Base-by-base conservation (phyloP, 2,888 invertebrate genomes). In the Ormyrus labotus region DNA sequence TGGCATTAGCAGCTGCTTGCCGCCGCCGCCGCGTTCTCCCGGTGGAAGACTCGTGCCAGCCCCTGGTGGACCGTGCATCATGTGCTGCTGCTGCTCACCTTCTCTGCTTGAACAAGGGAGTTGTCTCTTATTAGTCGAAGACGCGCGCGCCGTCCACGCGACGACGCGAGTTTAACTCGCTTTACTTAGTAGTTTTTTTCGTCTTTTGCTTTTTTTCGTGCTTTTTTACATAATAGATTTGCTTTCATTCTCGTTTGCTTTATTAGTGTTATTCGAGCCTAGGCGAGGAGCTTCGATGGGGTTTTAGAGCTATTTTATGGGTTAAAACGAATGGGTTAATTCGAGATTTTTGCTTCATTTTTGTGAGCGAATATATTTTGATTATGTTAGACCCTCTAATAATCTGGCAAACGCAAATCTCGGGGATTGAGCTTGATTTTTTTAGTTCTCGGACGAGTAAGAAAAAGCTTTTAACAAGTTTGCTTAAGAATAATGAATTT, bases 61-160 rank as follows among this genome's bases (percentile, higher is more conserved):
- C 68, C 87, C 84, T 83, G 87, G 85, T 82, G 89, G 88, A 82
- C 88, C 88, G 75, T 88, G 89, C 84, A 87, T 86, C 85, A 85
- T 85, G 86, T 87, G 89, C 84, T 88, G 90, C 83, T 87, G 88
- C 78, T 89, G 89, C 81, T 89, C 90, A 84, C 87, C 89, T 86
- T 90, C 90, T 89, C 90, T 90, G 90, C 90, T 89, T 89, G 85
- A 90, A 90, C 90, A 90, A 87, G 87, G 88, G 87, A 90, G 86
- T 85, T 85, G 85, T 34, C 84, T 87, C 67, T 70, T 71, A 83
- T 83, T 81, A 81, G 67, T 81, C 75, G 34, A 34, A 34, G 34
- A 81, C 57, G 79, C 73, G 74, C 76, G 55, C 79, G 68, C 78
- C 71, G 61, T 64, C 5, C 53, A 47, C 60, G 19, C 10, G 48